Evolutionary conservation across 2,113 vertebrate species (phyloP).

Genomic region (Zingel zingel): DNA sequence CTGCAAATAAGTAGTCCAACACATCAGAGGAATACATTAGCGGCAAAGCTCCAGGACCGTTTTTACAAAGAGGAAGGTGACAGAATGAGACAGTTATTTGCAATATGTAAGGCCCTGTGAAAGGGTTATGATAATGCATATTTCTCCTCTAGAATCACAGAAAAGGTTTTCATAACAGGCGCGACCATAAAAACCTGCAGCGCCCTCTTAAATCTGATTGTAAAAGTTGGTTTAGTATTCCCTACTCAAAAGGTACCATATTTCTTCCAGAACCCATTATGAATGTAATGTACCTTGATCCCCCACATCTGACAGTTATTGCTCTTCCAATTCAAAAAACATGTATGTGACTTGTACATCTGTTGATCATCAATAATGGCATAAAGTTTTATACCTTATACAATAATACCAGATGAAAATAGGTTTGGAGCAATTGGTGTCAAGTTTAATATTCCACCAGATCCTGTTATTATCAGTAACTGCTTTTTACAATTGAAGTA

Average conservation of each 20-base stretch:
- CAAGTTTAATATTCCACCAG: not conserved
- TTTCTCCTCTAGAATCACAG: not conserved
- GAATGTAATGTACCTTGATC: not conserved
- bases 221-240: not conserved
- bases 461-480: not conserved
- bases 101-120: not conserved
- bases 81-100: not conserved
- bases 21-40: no score
- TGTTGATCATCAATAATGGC: not conserved
- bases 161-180: not conserved
- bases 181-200: not conserved
- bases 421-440: not conserved
- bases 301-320: not conserved
- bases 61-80: not conserved
- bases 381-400: not conserved
- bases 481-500: not conserved
- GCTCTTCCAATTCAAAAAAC: not conserved
- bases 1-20: not conserved
- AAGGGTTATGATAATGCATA: not conserved
- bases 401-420: not conserved
- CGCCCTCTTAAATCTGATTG: not conserved
- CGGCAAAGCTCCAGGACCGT: no score
- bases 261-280: not conserved
- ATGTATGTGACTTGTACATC: not conserved
- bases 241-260: not conserved